Conservation (phyloP, 2,797 vertebrate genomes). For the Etheostoma nigrum region DNA sequence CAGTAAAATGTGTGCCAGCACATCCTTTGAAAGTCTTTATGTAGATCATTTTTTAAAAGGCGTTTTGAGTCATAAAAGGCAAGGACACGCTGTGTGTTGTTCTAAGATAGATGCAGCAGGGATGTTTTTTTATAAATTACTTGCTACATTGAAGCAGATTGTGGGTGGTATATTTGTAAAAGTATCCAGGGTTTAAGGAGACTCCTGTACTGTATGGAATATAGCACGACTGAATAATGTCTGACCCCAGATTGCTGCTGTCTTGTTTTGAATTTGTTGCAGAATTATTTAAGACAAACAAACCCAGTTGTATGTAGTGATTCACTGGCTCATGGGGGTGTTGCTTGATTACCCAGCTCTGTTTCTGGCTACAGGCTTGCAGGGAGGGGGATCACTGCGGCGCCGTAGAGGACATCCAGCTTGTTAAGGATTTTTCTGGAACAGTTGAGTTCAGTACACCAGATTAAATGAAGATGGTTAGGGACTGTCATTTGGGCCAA, state of each 20-base stretch:
- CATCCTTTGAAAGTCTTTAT: conserved; percentile 8
- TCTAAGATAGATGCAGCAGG: conserved; percentile 10
- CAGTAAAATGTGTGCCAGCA: background rate
- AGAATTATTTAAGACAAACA: conserved; percentile 9
- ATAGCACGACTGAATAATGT: background rate
- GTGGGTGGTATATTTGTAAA: conserved; percentile 27
- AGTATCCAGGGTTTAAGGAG: conserved; percentile 10
- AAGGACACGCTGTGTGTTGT: conserved; percentile 4
- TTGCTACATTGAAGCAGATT: conserved; percentile 25
- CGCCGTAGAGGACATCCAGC: conserved; percentile 9
- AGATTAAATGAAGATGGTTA: background rate
- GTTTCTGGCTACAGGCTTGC: conserved; percentile 3
- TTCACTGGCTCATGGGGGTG: conserved; percentile 1
- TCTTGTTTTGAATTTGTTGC: conserved; percentile 3
- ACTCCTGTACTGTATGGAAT: conserved; percentile 6
- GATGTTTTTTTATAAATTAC: conserved; percentile 32
- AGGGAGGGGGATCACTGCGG: conserved; percentile 4
- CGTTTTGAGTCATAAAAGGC: conserved; percentile 18
- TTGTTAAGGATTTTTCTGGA: background rate
- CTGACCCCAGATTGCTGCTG: background rate
- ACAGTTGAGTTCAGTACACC: background rate
- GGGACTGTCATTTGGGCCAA: no score
- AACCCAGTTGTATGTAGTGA: background rate
- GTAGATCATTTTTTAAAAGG: conserved; percentile 29
- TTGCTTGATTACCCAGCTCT: background rate